phyloP scores from a whole-genome alignment of 2,888 invertebrate species.

The Drosophila testacea region DNA sequence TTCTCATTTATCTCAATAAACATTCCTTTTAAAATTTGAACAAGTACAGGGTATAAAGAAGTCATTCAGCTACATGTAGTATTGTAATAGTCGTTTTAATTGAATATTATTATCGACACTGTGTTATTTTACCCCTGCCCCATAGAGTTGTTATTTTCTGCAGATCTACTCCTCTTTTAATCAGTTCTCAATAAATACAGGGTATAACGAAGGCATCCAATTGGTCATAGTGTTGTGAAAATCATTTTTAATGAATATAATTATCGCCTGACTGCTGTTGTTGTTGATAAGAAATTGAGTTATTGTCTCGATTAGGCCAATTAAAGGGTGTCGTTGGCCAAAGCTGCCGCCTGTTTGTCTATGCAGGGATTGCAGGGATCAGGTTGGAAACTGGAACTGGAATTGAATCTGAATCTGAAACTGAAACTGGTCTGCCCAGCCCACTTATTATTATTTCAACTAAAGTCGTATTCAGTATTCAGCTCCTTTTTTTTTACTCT shows the following conservation, averaged over 20 bases:
- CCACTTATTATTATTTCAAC: slow-evolving; percentile 52
- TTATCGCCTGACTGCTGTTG: slow-evolving; percentile 42
- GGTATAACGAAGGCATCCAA: slow-evolving; percentile 1
- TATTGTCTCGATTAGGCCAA: slow-evolving; percentile 74
- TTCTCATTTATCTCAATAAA: no score
- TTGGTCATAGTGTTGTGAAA: background rate
- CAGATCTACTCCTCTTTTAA: background rate
- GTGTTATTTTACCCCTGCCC: no score
- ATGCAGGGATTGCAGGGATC: slow-evolving; percentile 10
- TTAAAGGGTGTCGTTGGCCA: slow-evolving; percentile 66
- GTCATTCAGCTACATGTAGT: no score
- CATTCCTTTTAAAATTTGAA: no score
- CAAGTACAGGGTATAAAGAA: no score
- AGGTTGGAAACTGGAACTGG: background rate
- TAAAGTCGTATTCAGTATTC: slow-evolving; percentile 36
- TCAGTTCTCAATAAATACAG: background rate
- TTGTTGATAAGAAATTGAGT: slow-evolving; percentile 75
- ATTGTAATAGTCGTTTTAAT: no score
- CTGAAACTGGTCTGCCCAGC: slow-evolving; percentile 19
- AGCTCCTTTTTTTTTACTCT: background rate
- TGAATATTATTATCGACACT: no score
- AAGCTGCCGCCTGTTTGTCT: slow-evolving; percentile 28
- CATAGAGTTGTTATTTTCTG: background rate
- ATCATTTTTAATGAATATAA: slow-evolving; percentile 44
- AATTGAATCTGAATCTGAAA: background rate